These are phyloP conservation scores for Trididemnum clinides DNA, from an alignment of 23 tunicate species.

Conservation along the genomic window DNA sequence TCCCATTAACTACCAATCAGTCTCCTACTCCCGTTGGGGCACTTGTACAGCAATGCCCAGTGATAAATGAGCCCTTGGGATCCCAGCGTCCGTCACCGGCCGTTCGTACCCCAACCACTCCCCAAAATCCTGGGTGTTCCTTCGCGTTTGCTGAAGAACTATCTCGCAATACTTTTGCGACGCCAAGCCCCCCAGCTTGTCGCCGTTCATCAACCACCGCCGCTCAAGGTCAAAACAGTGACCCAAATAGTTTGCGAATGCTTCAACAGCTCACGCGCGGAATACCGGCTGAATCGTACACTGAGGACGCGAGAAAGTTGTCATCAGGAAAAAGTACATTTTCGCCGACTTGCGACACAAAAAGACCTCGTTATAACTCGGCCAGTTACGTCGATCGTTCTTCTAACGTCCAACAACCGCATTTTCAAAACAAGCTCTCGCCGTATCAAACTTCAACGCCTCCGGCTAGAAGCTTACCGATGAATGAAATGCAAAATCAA, in stretches of 20 bases:
- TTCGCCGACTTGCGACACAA: background rate
- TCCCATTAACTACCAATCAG: background rate
- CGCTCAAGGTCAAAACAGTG: background rate
- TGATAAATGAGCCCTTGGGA: background rate
- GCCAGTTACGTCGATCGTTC: conserved; percentile 41
- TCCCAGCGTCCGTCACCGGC: background rate
- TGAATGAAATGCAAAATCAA: background rate
- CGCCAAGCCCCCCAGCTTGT: background rate
- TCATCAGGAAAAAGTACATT: background rate
- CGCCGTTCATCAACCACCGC: conserved; percentile 7
- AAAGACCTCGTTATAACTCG: conserved; percentile 35
- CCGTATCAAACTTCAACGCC: conserved; percentile 40
- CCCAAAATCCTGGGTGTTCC: conserved; percentile 2
- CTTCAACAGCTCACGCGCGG: conserved; percentile 62
- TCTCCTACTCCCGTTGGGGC: background rate
- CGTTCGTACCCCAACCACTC: conserved; percentile 17
- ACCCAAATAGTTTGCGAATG: conserved; percentile 22
- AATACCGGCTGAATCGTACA: background rate
- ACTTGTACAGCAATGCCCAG: background rate
- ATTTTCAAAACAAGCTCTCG: background rate
- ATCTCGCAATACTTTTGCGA: background rate
- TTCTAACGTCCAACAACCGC: conserved; percentile 47
- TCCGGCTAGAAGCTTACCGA: background rate
- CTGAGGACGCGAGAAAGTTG: background rate
- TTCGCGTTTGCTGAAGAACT: conserved; percentile 2